Conservation (phyloP, 2,797 vertebrate species). For the Galaxias olidus region DNA sequence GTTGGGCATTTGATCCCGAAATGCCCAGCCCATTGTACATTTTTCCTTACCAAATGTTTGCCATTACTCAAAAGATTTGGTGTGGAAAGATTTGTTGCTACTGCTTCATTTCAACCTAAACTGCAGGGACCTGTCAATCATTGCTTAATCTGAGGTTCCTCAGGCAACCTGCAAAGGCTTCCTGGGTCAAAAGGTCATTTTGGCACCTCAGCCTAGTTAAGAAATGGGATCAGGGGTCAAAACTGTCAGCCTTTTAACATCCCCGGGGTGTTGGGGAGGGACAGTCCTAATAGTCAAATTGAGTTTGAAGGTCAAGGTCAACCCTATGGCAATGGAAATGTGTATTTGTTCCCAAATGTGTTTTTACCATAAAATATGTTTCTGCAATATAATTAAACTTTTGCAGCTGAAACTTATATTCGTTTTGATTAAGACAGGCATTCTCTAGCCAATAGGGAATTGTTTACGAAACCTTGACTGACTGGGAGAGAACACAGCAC, state of each 20-base stretch:
- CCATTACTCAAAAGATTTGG: slow-evolving; percentile 31
- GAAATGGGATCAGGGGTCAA: slow-evolving; percentile 85
- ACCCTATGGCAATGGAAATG: slow-evolving; percentile 75
- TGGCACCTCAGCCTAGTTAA: slow-evolving; percentile 82
- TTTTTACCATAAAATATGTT: slow-evolving; percentile 55
- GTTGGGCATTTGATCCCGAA: too few relatives aligned
- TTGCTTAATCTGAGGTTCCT: slow-evolving; percentile 75
- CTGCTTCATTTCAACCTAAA: slow-evolving; percentile 43
- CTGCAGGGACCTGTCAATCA: slow-evolving; percentile 72
- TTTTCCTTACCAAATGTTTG: slow-evolving; percentile 20
- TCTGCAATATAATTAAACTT: slow-evolving; percentile 40
- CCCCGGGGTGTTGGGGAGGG: slow-evolving; percentile 72
- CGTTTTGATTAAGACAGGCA: slow-evolving; percentile 62
- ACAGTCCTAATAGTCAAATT: slow-evolving; percentile 78
- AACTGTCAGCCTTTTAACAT: slow-evolving; percentile 81
- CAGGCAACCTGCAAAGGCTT: slow-evolving; percentile 79
- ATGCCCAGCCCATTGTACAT: too few relatives aligned
- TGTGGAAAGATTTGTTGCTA: slow-evolving; percentile 14
- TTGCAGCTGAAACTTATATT: slow-evolving; percentile 58
- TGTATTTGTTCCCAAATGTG: slow-evolving; percentile 66
- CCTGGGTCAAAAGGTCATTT: slow-evolving; percentile 82
- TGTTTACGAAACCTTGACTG: slow-evolving; percentile 63
- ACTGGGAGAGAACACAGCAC: slow-evolving; percentile 57
- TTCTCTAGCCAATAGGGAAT: slow-evolving; percentile 55
- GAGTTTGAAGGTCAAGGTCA: slow-evolving; percentile 86